Conservation (phyloP, 23 tunicate species). For the Aplidium turbinatum region DNA sequence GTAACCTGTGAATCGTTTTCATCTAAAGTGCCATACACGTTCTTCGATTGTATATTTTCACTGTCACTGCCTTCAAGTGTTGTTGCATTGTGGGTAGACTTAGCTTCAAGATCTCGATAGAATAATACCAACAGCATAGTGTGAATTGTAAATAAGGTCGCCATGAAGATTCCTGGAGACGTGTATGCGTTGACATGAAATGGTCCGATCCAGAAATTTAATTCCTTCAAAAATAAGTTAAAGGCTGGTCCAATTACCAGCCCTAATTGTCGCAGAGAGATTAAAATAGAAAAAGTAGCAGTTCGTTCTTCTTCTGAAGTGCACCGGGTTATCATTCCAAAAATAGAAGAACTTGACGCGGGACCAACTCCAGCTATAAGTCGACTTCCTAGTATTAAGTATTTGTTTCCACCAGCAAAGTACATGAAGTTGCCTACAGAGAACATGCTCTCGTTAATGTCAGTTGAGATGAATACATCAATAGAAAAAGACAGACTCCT, state of each 20-base stretch:
- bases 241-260: constrained; percentile 83
- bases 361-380: constrained; percentile 88
- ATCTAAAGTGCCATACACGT: too few relatives aligned
- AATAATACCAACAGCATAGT: constrained; percentile 34
- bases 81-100: too few relatives aligned
- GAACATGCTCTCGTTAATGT: too few relatives aligned
- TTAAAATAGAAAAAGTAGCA: constrained; percentile 61
- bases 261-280: constrained; percentile 85
- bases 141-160: constrained; percentile 52
- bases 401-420: constrained; percentile 34
- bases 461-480: too few relatives aligned
- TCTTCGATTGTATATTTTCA: too few relatives aligned
- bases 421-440: constrained; percentile 71
- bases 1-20: too few relatives aligned
- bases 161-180: constrained; percentile 84
- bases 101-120: constrained; percentile 60
- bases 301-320: constrained; percentile 78
- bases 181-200: constrained; percentile 55
- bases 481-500: too few relatives aligned
- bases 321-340: constrained; percentile 62
- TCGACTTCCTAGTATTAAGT: constrained; percentile 62
- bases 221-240: constrained; percentile 48
- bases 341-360: constrained; percentile 77
- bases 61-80: too few relatives aligned
- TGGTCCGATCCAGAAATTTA: constrained; percentile 69